These are phyloP conservation scores for Spisula solida DNA, from an alignment of 2,888 invertebrate species.

Conservation along the genomic window DNA sequence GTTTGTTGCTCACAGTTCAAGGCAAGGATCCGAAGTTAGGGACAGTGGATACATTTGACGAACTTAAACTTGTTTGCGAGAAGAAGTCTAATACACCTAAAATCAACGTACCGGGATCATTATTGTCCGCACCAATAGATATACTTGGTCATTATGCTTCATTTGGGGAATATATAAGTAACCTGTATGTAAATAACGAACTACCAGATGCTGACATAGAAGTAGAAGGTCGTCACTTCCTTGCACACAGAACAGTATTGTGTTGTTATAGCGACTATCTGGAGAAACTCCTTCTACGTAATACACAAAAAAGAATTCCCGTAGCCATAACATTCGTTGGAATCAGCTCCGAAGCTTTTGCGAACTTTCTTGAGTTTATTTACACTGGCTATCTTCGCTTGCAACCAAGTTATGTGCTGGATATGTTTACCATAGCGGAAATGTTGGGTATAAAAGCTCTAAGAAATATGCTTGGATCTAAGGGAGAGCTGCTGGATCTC, in stretches of 20 bases:
- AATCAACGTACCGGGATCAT: neutral
- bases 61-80: neutral
- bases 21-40: neutral
- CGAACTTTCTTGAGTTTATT: conserved; percentile 73
- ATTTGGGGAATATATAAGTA: conserved; percentile 76
- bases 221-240: conserved; percentile 72
- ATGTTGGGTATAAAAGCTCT: conserved; percentile 68
- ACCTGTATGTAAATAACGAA: conserved; percentile 80
- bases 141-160: conserved; percentile 68
- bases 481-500: conserved; percentile 54
- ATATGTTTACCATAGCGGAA: conserved; percentile 70
- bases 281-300: conserved; percentile 67
- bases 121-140: conserved; percentile 14
- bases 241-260: conserved; percentile 76
- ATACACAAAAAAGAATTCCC: conserved; percentile 65
- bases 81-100: neutral
- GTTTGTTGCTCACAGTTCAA: conserved; percentile 16
- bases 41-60: conserved; percentile 9
- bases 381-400: conserved; percentile 74
- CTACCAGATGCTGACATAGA: conserved; percentile 77
- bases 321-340: conserved; percentile 70
- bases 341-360: conserved; percentile 74
- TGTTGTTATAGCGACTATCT: conserved; percentile 80
- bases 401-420: conserved; percentile 62
- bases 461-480: conserved; percentile 44